Base-by-base conservation (phyloP, 2,888 invertebrate genomes). In the Hofmannophila pseudospretella region DNA sequence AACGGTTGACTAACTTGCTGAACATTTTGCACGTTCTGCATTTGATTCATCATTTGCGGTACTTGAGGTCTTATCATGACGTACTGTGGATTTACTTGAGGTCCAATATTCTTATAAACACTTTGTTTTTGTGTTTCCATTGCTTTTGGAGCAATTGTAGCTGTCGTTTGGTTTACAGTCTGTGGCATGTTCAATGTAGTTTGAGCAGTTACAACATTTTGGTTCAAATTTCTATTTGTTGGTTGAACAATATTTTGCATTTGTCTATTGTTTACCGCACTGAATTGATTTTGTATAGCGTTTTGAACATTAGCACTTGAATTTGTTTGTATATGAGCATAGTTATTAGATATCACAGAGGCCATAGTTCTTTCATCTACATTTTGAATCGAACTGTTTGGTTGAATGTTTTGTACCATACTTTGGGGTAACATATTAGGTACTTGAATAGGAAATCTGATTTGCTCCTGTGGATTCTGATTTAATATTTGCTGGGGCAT, bases 401-500 rank as follows among this genome's bases (percentile, higher is more conserved):
- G 39, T 11, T 27, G 34, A 3, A 56, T 47, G 35, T 51, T 59
- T 34, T 61, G 59, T 0, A 68, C 45, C 46, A 68, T 53, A 34
- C 58, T 61, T 20, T 58, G 54, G n/a, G 51, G 48, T 3, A 51
- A 40, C 22, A 64, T 44, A 36, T 59, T 67, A 12, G 56, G 44
- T 19, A 71, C 41, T 39, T 62, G 67, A 38, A 67, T 54, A 2
- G 47, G 41, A 4, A n/a, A 10, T 39, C 56, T 50, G 36, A 60
- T 54, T 28, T 63, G 67, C 30, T 26, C 32, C 26, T 71, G 70
- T 25, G 54, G 45, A 32, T 50, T 60, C 33, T 67, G 67, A 0
- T 65, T 39, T 25, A 75, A 42, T 57, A 79, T 72, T 44, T 69
- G 78, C 7, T 68, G 74, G 27, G 67, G 69, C 10, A 79, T 48